A percentile compares a stretch with the other conserved stretches of the same genome.
These are phyloP conservation scores for Fragum sueziense DNA, from an alignment of 2,888 invertebrate genomes.

Conservation along the genomic window DNA sequence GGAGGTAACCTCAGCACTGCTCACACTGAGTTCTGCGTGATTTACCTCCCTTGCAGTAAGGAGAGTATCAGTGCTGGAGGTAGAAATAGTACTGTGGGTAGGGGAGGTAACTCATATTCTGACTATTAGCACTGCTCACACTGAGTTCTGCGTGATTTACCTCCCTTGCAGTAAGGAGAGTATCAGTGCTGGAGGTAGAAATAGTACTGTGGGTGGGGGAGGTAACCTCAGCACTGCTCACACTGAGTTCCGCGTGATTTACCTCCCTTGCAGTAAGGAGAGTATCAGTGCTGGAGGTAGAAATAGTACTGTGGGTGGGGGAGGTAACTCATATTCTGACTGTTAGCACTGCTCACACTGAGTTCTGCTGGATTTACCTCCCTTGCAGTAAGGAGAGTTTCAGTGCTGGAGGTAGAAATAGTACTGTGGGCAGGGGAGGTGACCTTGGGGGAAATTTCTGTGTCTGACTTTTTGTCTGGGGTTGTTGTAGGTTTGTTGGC, in stretches of 20 bases:
- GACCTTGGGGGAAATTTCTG: slow-evolving; percentile 3
- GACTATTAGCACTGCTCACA: slow-evolving; percentile 8
- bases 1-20: too few species aligned
- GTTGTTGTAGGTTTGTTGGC: background rate
- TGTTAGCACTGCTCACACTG: background rate
- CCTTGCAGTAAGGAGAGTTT: slow-evolving; percentile 62
- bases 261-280: too few species aligned
- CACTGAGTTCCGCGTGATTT: too few species aligned
- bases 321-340: background rate
- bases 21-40: too few species aligned
- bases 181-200: slow-evolving; percentile 62
- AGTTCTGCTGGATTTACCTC: slow-evolving; percentile 29
- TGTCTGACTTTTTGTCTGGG: background rate
- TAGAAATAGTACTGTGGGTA: too few species aligned
- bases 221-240: too few species aligned
- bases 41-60: too few species aligned
- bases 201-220: slow-evolving; percentile 47
- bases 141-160: slow-evolving; percentile 29
- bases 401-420: slow-evolving; percentile 60
- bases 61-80: too few species aligned
- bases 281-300: background rate
- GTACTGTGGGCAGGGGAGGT: slow-evolving; percentile 42
- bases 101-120: too few species aligned
- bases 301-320: too few species aligned
- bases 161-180: slow-evolving; percentile 62